Percentiles rank a stretch among this genome's conserved stretches.
These are phyloP conservation scores for Neoarius graeffei DNA, from an alignment of 2,113 vertebrate genomes.

Conservation along the genomic window DNA sequence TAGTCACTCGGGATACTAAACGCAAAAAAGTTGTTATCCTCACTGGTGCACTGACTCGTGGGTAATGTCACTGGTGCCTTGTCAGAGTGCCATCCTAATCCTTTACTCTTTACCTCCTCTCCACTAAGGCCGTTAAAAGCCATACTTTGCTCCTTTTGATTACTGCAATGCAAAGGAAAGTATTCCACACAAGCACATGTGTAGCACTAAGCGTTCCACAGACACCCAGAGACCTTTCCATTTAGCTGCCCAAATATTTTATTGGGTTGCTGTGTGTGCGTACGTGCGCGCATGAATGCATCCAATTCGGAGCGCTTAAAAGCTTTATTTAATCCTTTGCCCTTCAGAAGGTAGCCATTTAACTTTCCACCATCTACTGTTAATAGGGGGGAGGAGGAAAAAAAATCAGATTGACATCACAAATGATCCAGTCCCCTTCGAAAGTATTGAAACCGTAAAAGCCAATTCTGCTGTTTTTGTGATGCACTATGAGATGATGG, in stretches of 20 bases:
- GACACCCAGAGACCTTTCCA: slow-evolving; percentile 44
- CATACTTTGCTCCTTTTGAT: slow-evolving; percentile 32
- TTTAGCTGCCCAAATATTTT: slow-evolving; percentile 50
- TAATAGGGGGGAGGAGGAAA: background rate
- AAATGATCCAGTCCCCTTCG: background rate
- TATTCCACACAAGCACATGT: slow-evolving; percentile 3
- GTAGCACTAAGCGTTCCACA: background rate
- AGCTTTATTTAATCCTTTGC: slow-evolving; percentile 47
- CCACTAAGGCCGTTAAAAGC: slow-evolving; percentile 61
- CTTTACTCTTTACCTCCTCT: slow-evolving; percentile 49
- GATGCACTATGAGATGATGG: background rate
- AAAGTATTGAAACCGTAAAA: background rate
- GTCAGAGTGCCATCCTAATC: slow-evolving; percentile 35
- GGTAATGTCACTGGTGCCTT: slow-evolving; percentile 32
- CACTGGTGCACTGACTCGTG: slow-evolving; percentile 5
- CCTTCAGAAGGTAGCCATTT: slow-evolving; percentile 17
- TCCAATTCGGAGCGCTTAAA: slow-evolving; percentile 30
- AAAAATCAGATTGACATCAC: slow-evolving; percentile 5
- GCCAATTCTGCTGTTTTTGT: background rate
- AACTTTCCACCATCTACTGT: background rate
- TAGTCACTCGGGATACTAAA: background rate
- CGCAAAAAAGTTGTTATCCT: background rate
- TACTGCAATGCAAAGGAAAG: slow-evolving; percentile 22
- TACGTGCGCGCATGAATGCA: background rate
- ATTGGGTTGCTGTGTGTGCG: slow-evolving; percentile 21